Conservation (phyloP, 2,888 invertebrate genomes). For the Spodoptera exigua region DNA sequence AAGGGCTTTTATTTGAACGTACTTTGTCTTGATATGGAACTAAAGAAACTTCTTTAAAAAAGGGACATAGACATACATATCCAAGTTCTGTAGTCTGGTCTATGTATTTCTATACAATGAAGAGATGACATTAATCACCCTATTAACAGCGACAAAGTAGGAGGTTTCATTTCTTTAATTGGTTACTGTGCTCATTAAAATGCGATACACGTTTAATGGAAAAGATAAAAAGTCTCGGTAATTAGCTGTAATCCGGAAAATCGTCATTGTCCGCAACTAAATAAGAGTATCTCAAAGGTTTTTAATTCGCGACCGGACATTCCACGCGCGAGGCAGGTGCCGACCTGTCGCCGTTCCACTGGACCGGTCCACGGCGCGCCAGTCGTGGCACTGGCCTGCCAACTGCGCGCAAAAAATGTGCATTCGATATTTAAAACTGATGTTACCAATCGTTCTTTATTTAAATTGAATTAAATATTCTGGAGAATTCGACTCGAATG, state of each 20-base stretch:
- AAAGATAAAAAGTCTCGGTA: constrained; percentile 55
- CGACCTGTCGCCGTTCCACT: constrained; percentile 75
- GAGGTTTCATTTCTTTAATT: constrained; percentile 51
- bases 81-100: no score
- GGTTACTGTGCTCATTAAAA: constrained; percentile 49
- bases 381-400: constrained; percentile 61
- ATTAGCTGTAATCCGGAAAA: constrained; percentile 67
- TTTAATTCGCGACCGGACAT: constrained; percentile 79
- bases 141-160: constrained; percentile 24
- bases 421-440: constrained; percentile 65
- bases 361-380: constrained; percentile 70
- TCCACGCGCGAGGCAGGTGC: constrained; percentile 80
- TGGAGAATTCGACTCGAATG: constrained; percentile 12
- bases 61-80: no score
- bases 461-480: constrained; percentile 42
- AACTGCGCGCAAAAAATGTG: constrained; percentile 65
- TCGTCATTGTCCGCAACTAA: constrained; percentile 62
- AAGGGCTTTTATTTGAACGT: no score
- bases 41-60: no score
- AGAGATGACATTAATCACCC: constrained; percentile 31
- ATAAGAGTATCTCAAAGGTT: constrained; percentile 62
- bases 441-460: constrained; percentile 54
- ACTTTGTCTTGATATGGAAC: no score
- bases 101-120: constrained; percentile 14
- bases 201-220: constrained; percentile 48